A percentile compares a stretch with the other conserved stretches of the same genome.
These are phyloP conservation scores for Morone saxatilis DNA, from an alignment of 2,113 vertebrate genomes.

Conservation along the genomic window DNA sequence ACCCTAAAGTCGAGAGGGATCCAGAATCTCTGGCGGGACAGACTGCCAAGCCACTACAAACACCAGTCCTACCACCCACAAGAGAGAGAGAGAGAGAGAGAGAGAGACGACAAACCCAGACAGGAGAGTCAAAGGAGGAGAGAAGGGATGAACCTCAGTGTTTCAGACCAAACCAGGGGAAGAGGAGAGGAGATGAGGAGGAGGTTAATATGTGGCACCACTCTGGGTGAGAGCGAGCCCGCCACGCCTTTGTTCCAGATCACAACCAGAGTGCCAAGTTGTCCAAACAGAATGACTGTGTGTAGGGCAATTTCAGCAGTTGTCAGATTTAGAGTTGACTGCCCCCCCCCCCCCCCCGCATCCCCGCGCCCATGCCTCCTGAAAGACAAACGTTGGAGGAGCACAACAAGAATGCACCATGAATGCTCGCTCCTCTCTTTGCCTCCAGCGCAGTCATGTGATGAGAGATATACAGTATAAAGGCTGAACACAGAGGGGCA, in stretches of 20 bases:
- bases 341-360: constrained; percentile 9
- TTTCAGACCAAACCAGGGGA: constrained; percentile 64
- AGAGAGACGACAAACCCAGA: constrained; percentile 11
- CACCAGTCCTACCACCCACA: constrained; percentile 49
- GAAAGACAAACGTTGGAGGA: constrained; percentile 78
- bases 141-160: constrained; percentile 42
- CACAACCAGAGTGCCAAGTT: constrained; percentile 86
- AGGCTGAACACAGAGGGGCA: constrained; percentile 62
- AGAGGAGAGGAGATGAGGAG: constrained; percentile 15
- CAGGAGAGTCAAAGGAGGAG: neutral
- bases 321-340: constrained; percentile 85
- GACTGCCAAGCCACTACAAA: constrained; percentile 72
- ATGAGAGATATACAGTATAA: constrained; percentile 69
- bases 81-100: constrained; percentile 18
- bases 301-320: constrained; percentile 89
- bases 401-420: constrained; percentile 41
- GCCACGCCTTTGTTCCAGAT: constrained; percentile 84
- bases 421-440: constrained; percentile 47
- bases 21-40: constrained; percentile 62
- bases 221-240: constrained; percentile 73
- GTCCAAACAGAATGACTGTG: constrained; percentile 85
- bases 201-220: constrained; percentile 75
- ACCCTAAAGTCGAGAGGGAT: constrained; percentile 69
- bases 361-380: constrained; percentile 65
- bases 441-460: constrained; percentile 63